Conservation (phyloP, 2,797 vertebrate genomes). For the Garrulus glandarius region DNA sequence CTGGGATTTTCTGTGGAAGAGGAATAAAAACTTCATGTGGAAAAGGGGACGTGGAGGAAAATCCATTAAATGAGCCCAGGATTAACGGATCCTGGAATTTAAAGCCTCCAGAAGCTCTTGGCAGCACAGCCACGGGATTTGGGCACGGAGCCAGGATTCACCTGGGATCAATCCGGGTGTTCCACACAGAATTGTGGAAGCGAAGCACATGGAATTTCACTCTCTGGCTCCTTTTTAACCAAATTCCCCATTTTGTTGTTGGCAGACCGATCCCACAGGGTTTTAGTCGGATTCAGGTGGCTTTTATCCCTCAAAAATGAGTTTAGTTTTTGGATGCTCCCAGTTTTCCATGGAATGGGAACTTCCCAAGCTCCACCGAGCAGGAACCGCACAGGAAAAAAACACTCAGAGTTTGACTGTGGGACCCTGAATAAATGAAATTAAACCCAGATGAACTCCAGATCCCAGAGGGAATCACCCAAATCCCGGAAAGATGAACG, state of each 20-base stretch:
- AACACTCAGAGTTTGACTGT: neutral
- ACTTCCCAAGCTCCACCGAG: rapidly evolving
- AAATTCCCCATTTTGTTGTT: rapidly evolving
- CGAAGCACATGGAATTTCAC: rapidly evolving
- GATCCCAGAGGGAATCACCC: neutral
- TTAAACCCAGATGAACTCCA: rapidly evolving
- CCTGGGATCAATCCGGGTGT: rapidly evolving
- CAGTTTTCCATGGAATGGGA: neutral
- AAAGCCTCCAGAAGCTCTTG: neutral
- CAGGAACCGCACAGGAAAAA: neutral
- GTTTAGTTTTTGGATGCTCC: neutral
- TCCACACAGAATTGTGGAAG: rapidly evolving
- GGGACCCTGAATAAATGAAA: neutral
- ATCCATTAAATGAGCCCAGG: rapidly evolving
- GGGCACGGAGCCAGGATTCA: neutral
- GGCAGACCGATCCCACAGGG: rapidly evolving
- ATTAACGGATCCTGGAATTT: rapidly evolving
- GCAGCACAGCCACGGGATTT: neutral
- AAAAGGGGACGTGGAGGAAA: neutral
- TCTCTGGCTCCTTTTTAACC: neutral
- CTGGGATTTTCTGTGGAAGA: rapidly evolving
- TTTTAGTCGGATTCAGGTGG: neutral
- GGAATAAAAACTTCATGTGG: neutral
- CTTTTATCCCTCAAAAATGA: neutral
- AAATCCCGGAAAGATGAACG: rapidly evolving